phyloP scores from a whole-genome alignment of 2,113 vertebrate species.

The Galbula dea region DNA sequence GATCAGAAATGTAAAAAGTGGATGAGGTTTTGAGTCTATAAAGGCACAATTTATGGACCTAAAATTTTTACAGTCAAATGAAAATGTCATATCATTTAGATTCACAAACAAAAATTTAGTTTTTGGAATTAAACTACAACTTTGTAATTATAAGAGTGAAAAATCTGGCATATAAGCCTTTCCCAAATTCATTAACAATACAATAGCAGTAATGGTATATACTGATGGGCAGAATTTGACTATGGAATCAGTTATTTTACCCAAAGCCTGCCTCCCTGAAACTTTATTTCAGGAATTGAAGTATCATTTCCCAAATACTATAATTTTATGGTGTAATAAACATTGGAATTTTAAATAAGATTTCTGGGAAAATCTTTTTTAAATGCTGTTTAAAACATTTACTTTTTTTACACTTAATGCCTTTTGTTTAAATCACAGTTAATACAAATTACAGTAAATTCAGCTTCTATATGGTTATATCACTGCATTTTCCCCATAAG shows the following conservation, averaged over 20 bases:
- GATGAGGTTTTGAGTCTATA: not conserved
- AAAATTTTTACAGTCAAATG: not conserved
- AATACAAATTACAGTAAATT: not conserved
- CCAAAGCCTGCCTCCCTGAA: not conserved
- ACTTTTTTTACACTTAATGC: not conserved
- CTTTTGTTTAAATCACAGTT: not conserved
- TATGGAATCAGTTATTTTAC: not conserved
- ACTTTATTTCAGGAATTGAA: conserved; percentile 12
- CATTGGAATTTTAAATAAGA: not conserved
- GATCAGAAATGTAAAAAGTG: not conserved
- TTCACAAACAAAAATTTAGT: not conserved
- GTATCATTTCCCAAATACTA: not conserved
- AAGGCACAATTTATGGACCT: not conserved
- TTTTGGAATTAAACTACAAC: conserved; percentile 1
- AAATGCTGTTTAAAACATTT: not conserved
- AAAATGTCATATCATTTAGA: not conserved
- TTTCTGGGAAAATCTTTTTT: not conserved
- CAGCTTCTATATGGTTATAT: not conserved
- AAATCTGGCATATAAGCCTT: not conserved
- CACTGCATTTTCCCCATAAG: not conserved
- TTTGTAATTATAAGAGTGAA: not conserved
- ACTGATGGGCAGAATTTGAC: not conserved
- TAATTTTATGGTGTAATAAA: conserved; percentile 8
- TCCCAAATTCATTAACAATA: not conserved
- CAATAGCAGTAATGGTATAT: not conserved